Evolutionary conservation across 2,888 invertebrate genomes (phyloP), one percentile per base, ranked within the genome.

Genomic region (Ormyrus labotus): DNA sequence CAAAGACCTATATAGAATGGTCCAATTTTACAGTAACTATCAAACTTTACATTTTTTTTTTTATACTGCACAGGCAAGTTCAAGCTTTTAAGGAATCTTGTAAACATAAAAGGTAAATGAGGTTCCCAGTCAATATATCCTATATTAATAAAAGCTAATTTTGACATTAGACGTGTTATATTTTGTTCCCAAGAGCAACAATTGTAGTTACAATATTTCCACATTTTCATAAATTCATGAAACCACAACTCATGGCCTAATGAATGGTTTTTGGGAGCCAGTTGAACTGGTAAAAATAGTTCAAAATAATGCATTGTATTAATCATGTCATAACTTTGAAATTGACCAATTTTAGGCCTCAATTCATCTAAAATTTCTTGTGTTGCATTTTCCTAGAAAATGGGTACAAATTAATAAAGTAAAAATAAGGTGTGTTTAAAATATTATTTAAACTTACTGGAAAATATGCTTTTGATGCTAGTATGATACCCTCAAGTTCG

Each of bases 121-220:
- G 96, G 96, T 82, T 95, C 94, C 98, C 98, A 98, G 89, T 98
- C 94, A 63, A 98, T 94, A 73, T 94, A 94, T 0, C 98, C 97
- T 73, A 96, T 95, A 89, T 95, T 96, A 84, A 93, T 92, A 84
- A 92, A 92, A 0, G 96, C 95, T 65, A 96, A 91, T 65, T 94
- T 93, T 0, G 96, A 93, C 90, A 98, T 94, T 65, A 98, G 91
- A 87, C 93, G 92, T 91, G 96, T 93, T 86, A 96, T 91, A 82
- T 94, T 93, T 85, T 91, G 91, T 91, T 95, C 95, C 92, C 96
- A 96, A 0, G 67, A 10, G 51, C 92, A 91, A 3, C 94, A 93
- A 2, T 94, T 93, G 88, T 96, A 96, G 86, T 95, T 94, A 90
- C 95, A 96, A 2, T 93, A 93, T 84, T 95, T 93, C 96, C 96